Evolutionary conservation across 2,797 vertebrate genomes (phyloP).

Genomic region (Xiphorhynchus erythropygius): DNA sequence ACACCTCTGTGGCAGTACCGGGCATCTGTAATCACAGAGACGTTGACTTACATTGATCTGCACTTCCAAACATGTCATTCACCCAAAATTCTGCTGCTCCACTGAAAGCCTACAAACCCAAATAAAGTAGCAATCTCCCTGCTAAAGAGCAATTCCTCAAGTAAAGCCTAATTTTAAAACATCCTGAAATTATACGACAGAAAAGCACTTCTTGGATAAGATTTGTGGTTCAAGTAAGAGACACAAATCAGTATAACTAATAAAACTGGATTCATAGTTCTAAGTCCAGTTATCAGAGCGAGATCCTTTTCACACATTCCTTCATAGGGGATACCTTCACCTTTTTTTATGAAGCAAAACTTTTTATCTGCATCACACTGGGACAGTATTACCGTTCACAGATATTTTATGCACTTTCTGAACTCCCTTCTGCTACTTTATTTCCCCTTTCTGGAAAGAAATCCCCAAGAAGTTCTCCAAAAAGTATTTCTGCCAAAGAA

Average conservation of each 20-base stretch:
- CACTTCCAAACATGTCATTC: neutral
- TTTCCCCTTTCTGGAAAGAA: neutral
- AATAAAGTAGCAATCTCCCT: neutral
- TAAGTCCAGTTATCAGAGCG: neutral
- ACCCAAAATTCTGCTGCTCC: neutral
- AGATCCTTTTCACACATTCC: neutral
- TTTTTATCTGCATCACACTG: neutral
- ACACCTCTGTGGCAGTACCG: accelerated
- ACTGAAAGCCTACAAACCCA: neutral
- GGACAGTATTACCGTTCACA: neutral
- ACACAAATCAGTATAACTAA: neutral
- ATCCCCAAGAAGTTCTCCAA: neutral
- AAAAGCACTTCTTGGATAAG: slow-evolving; percentile 9
- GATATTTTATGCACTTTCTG: neutral
- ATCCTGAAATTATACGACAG: neutral
- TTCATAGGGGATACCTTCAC: neutral
- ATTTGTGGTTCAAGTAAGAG: neutral
- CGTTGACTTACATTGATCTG: neutral
- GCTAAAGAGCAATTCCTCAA: neutral
- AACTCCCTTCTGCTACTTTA: neutral
- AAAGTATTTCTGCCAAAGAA: slow-evolving; percentile 3
- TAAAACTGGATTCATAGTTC: neutral
- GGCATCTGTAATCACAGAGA: neutral
- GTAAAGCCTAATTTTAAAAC: neutral
- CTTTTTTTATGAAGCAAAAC: neutral